These are phyloP conservation scores for Eugnorisma glareosa DNA, from an alignment of 2,888 invertebrate genomes.

Conservation along the genomic window DNA sequence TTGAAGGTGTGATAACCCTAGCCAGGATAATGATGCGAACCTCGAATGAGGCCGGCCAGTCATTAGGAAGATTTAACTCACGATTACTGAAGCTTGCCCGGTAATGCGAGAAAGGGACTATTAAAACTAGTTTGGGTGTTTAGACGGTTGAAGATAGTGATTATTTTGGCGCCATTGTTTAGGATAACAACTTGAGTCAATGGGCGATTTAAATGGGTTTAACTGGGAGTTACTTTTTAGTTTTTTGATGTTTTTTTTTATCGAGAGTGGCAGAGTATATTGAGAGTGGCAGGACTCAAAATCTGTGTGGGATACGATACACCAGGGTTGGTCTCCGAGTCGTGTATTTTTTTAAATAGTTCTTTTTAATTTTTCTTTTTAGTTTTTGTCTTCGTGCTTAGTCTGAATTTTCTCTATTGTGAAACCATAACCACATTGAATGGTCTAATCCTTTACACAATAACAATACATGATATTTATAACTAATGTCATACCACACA, in stretches of 20 bases:
- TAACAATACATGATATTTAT: neutral
- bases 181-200: constrained; percentile 23
- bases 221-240: constrained; percentile 1
- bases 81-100: constrained; percentile 65
- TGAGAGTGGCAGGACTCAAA: neutral
- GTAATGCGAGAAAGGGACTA: constrained; percentile 69
- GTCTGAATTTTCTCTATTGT: neutral
- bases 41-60: constrained; percentile 67
- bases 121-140: constrained; percentile 67
- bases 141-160: constrained; percentile 54
- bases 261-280: neutral
- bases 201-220: constrained; percentile 28
- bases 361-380: too few species aligned
- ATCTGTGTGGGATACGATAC: neutral
- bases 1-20: constrained; percentile 61
- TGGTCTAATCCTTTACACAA: neutral
- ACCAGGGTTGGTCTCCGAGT: neutral
- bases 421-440: neutral
- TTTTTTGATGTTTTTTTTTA: neutral
- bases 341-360: too few species aligned
- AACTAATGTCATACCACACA: neutral
- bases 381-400: neutral
- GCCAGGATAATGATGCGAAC: constrained; percentile 64
- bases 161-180: constrained; percentile 60
- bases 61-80: constrained; percentile 71